Base-by-base conservation (phyloP, 2,888 invertebrate species). In the Dryadula phaetusa region DNA sequence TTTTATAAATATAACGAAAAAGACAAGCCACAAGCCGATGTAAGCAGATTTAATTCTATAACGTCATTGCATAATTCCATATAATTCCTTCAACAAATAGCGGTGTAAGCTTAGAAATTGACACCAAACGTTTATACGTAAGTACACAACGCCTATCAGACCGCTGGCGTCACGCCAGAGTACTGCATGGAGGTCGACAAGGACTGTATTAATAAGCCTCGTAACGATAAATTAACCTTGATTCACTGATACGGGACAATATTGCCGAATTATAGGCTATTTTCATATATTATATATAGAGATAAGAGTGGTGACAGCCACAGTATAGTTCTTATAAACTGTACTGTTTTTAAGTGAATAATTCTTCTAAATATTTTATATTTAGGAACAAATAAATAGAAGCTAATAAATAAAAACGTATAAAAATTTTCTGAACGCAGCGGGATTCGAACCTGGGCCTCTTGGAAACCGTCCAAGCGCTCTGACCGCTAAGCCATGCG, bases 171-270 rank as follows among this genome's bases (percentile, higher is more conserved):
- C 14, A 22, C 42, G 70, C 70, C 73, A 73, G 71, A 63, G 66
- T 25, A 46, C 56, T 37, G 61, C 66, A 61, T 44, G 28, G 42
- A 58, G 70, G 70, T 62, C 70, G 70, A 71, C 71, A 61, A 61
- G 68, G 63, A 54, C 72, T 67, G 69, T 68, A 75, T 75, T 71
- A 74, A 73, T 74, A 74, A 72, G 73, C 66, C 66, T 66, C 62
- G 70, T 68, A 65, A 70, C 70, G 66, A 63, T 71, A 60, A 60
- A 60, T 60, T 60, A 60, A 60, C 60, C 60, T 60, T 60, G 60
- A 60, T 28, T 25, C 60, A 60, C 60, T 60, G 60, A 60, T 42
- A 60, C 44, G 28, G 25, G 16, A 8, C 16, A 44, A 60, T 60
- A 44, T 60, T 44, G 25, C 44, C 44, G 44, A 60, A 28, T 58